Evolutionary conservation across 2,113 vertebrate genomes (phyloP), one percentile per base, ranked within the genome.

Genomic region (Leptosomus discolor): DNA sequence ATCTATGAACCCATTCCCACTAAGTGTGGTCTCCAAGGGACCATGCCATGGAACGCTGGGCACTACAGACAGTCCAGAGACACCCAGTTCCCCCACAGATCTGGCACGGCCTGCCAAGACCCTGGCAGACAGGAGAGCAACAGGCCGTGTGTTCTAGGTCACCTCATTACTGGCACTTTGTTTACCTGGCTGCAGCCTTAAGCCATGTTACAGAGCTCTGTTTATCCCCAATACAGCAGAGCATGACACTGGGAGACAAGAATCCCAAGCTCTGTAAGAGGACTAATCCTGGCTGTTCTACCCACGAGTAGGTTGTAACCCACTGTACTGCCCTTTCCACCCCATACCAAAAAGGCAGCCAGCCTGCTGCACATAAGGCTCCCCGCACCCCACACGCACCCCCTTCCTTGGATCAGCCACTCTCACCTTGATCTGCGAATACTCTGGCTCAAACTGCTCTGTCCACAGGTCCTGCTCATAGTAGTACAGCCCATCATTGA

Each of bases 401-500:
- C 24, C 50, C 32, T 16, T 36, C 60, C 34, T 54, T 6, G 0
- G 5, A 34, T 26, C 30, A 27, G 69, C 69, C 3, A 2, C 61
- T 86, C 98, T 98, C 96, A 99, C 99, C 99, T 99, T 99, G 97
- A 99, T 99, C 94, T 99, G 99, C 4, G 99, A 99, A 85, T 99
- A 99, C 93, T 99, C 99, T 0, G 99, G 99, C 70, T 99, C 99
- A 21, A 99, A 99, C 56, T 98, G 98, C 97, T 99, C 99, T 4
- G 99, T 99, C 99, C 99, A 99, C 87, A 99, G 98, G 96, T 99
- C 99, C 97, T 99, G 99, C 84, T 99, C 99, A 0, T 99, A 99
- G 98, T 99, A 99, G 97, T 98, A 99, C 20, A 99, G 99, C 34
- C 99, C 99, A 8, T 99, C 99, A 0, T 99, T 99, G 97, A 99